These are phyloP conservation scores for Ceratotherium simum DNA, from an alignment of 2,113 vertebrate species.

Conservation along the genomic window DNA sequence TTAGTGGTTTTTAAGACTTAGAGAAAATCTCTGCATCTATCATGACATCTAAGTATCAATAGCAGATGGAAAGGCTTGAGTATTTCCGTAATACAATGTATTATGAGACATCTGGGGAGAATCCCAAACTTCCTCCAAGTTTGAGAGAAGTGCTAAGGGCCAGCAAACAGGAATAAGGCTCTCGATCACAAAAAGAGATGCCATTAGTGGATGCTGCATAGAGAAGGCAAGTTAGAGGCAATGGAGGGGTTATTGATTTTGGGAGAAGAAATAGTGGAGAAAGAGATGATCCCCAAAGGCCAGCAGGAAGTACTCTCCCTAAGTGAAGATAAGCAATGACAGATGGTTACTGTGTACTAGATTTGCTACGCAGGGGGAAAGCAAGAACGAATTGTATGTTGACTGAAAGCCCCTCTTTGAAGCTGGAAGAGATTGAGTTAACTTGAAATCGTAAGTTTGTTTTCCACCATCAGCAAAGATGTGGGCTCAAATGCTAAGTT, in stretches of 20 bases:
- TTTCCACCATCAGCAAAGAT: slow-evolving; percentile 17
- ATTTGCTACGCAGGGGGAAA: background rate
- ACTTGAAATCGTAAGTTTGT: background rate
- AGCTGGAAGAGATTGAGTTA: background rate
- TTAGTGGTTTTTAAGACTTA: background rate
- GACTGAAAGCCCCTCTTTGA: background rate
- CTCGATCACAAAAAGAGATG: background rate
- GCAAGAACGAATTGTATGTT: background rate
- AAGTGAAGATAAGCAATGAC: background rate
- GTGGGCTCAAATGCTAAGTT: background rate
- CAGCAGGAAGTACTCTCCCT: background rate
- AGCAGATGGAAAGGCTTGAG: background rate
- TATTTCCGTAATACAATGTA: background rate
- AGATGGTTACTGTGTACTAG: background rate
- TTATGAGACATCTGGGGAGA: background rate
- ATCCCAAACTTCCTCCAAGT: background rate
- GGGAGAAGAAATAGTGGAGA: background rate
- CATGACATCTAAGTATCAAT: background rate
- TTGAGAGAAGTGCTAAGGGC: background rate
- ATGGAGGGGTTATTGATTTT: background rate
- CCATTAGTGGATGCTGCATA: background rate
- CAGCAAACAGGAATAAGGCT: background rate
- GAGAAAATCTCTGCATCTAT: background rate
- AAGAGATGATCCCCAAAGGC: background rate
- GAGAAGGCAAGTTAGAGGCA: background rate